A percentile compares a stretch with the other conserved stretches of the same genome.
Conservation (phyloP, 2,888 invertebrate genomes). For the Caradrina clavipalpis region DNA sequence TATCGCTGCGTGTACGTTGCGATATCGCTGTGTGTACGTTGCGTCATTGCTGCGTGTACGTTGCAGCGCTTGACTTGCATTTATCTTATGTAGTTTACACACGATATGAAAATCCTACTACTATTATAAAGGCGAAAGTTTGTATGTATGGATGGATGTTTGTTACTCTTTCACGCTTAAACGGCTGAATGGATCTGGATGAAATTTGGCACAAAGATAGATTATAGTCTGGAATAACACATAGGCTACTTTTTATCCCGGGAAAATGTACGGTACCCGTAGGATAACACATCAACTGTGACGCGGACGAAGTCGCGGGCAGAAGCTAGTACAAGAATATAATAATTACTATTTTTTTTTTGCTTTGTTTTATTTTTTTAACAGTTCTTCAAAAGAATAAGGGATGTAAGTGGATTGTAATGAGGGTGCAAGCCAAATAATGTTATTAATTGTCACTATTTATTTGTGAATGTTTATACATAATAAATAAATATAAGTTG, state of each 20-base stretch:
- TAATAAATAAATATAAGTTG: slow-evolving; percentile 6
- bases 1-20: neutral
- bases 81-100: neutral
- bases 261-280: no score
- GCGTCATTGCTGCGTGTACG: neutral
- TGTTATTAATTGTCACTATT: neutral
- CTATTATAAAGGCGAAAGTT: no score
- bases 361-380: no score
- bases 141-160: no score
- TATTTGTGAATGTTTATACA: neutral
- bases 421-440: neutral
- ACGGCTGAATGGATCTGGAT: no score
- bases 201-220: no score
- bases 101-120: neutral
- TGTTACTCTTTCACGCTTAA: no score
- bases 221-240: no score
- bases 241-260: no score
- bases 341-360: neutral
- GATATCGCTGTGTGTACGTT: neutral
- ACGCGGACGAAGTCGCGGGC: no score
- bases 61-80: neutral
- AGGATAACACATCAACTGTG: no score
- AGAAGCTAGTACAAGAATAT: neutral
- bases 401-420: neutral
- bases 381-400: no score